These are phyloP conservation scores for Saturnia pavonia DNA, from an alignment of 2,888 invertebrate species.

Conservation along the genomic window DNA sequence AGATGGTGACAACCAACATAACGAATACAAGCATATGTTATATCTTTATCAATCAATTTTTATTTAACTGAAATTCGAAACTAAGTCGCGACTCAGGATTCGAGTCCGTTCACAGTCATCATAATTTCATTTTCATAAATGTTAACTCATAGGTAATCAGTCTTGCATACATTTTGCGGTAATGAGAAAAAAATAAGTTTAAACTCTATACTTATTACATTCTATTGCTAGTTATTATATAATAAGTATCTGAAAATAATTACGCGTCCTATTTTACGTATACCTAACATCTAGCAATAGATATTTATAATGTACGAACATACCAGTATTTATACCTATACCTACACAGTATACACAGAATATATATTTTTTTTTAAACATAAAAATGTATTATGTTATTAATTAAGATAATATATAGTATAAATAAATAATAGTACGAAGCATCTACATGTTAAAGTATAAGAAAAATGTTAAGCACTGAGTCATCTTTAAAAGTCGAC, in stretches of 20 bases:
- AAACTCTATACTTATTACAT: too few relatives aligned
- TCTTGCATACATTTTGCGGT: neutral
- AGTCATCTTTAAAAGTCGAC: conserved; percentile 10
- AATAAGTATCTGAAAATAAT: too few relatives aligned
- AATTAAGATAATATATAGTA: neutral
- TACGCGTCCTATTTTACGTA: too few relatives aligned
- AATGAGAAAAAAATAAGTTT: neutral
- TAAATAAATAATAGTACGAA: neutral
- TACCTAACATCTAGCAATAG: too few relatives aligned
- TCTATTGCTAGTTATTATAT: too few relatives aligned
- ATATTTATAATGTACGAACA: too few relatives aligned
- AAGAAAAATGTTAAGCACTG: neutral
- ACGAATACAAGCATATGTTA: too few relatives aligned
- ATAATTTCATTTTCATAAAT: neutral
- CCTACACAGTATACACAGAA: neutral
- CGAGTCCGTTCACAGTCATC: neutral
- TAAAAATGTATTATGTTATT: neutral
- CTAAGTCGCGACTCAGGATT: too few relatives aligned
- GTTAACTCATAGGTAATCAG: neutral
- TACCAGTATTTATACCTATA: too few relatives aligned
- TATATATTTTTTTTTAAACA: too few relatives aligned
- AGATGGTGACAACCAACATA: neutral
- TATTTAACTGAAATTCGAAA: too few relatives aligned
- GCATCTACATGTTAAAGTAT: neutral
- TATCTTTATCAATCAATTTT: too few relatives aligned